Conservation (phyloP, 64 coral and sea anemone genomes). For the Porites lutea region DNA sequence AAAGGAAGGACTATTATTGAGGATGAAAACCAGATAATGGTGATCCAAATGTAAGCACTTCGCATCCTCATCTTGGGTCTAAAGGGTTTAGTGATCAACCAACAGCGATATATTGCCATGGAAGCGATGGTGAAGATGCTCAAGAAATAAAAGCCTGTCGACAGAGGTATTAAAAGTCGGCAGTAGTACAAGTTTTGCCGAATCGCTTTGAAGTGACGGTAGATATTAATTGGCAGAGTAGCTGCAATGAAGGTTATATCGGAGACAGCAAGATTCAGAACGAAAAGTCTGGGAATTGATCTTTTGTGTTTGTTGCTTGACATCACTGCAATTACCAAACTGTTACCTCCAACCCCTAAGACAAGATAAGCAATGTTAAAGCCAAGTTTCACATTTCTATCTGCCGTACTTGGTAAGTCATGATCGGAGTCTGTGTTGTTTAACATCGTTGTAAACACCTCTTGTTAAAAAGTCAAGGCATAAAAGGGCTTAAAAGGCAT, state of each 20-base stretch:
- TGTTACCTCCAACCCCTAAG: conserved; percentile 43
- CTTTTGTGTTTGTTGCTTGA: conserved; percentile 47
- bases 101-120: conserved; percentile 72
- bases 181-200: conserved; percentile 24
- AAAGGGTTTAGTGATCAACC: conserved; percentile 73
- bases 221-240: conserved; percentile 11
- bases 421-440: not conserved
- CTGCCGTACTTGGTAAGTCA: not conserved
- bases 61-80: conserved; percentile 36
- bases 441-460: not conserved
- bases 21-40: conserved; percentile 44
- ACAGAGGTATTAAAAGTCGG: conserved; percentile 24
- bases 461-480: too few species aligned
- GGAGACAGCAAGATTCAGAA: conserved; percentile 67
- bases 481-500: too few species aligned
- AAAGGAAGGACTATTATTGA: conserved; percentile 51
- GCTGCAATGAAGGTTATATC: conserved; percentile 47
- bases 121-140: conserved; percentile 72
- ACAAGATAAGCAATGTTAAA: conserved; percentile 19
- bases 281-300: conserved; percentile 68
- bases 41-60: conserved; percentile 16
- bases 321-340: conserved; percentile 57
- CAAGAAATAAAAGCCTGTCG: conserved; percentile 36
- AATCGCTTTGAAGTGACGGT: not conserved
- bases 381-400: conserved; percentile 6